phyloP scores from a whole-genome alignment of 2,113 vertebrate genomes.

The Sander lucioperca region DNA sequence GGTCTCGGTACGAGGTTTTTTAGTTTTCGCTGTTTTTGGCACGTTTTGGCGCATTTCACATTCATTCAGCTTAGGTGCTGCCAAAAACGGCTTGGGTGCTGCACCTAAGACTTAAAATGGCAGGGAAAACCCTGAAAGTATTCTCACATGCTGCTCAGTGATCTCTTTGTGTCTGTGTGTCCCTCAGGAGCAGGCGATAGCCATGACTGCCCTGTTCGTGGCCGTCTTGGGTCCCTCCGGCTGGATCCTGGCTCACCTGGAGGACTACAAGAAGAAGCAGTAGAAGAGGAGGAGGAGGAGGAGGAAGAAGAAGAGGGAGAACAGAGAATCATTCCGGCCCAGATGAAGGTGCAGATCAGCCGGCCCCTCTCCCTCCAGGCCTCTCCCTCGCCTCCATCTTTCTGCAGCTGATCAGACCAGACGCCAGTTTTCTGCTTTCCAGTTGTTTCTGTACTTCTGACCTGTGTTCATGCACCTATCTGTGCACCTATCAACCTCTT shows the following conservation, averaged over 20 bases:
- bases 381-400: neutral
- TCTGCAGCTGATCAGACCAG: neutral
- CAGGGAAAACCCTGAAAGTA: too few relatives aligned
- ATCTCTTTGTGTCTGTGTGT: conserved; percentile 3
- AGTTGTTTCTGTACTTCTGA: conserved; percentile 11
- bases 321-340: neutral
- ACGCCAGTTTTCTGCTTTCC: neutral
- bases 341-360: conserved; percentile 9
- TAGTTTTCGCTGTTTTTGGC: too few relatives aligned
- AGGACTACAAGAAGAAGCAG: conserved; percentile 65
- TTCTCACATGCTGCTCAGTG: too few relatives aligned
- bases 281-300: conserved; percentile 17
- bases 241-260: conserved; percentile 71
- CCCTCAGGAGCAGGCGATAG: conserved; percentile 62
- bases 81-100: too few relatives aligned
- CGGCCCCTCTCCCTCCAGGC: neutral
- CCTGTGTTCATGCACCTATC: conserved; percentile 3
- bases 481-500: conserved; percentile 1
- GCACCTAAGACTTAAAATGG: too few relatives aligned
- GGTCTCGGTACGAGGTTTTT: neutral
- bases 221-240: conserved; percentile 59
- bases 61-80: neutral
- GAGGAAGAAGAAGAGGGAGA: neutral
- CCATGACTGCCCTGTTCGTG: conserved; percentile 33
- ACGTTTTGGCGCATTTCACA: neutral